A percentile compares a stretch with the other conserved stretches of the same genome.
Evolutionary conservation across 2,888 invertebrate species (phyloP).

Genomic region (Troides aeacus): DNA sequence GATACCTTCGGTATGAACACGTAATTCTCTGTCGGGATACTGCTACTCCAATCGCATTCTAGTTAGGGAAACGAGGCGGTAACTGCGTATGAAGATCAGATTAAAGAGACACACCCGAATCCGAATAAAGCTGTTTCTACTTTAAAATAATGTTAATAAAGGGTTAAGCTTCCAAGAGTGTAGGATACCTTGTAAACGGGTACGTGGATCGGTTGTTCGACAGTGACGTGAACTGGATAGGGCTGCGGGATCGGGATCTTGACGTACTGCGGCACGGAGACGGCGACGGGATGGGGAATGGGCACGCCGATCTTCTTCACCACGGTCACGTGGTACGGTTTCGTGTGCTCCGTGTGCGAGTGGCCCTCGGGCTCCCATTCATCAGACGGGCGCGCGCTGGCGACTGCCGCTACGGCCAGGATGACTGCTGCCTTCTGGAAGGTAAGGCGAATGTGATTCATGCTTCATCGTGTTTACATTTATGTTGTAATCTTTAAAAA

Average conservation of each 20-base stretch:
- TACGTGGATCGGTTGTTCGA: conserved; percentile 86
- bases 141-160: too few relatives aligned
- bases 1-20: too few relatives aligned
- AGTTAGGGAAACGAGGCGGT: too few relatives aligned
- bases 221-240: conserved; percentile 85
- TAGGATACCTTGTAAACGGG: conserved; percentile 83
- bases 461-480: too few relatives aligned
- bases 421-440: conserved; percentile 63
- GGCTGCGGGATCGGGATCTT: conserved; percentile 87
- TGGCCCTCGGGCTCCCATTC: conserved; percentile 79
- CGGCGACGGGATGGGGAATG: conserved; percentile 86
- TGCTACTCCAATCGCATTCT: too few relatives aligned
- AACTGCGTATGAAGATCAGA: too few relatives aligned
- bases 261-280: conserved; percentile 84
- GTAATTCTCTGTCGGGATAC: too few relatives aligned
- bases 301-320: conserved; percentile 86
- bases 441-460: too few relatives aligned
- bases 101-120: too few relatives aligned
- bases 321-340: conserved; percentile 85
- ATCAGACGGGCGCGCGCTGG: conserved; percentile 62
- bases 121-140: too few relatives aligned
- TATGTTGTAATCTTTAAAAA: too few relatives aligned
- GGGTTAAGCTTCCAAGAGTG: too few relatives aligned
- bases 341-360: conserved; percentile 84
- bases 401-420: conserved; percentile 55